Percentiles rank a stretch among this genome's conserved stretches.
Evolutionary conservation across 2,888 invertebrate genomes (phyloP).

Genomic region (Serrognathus titanus): DNA sequence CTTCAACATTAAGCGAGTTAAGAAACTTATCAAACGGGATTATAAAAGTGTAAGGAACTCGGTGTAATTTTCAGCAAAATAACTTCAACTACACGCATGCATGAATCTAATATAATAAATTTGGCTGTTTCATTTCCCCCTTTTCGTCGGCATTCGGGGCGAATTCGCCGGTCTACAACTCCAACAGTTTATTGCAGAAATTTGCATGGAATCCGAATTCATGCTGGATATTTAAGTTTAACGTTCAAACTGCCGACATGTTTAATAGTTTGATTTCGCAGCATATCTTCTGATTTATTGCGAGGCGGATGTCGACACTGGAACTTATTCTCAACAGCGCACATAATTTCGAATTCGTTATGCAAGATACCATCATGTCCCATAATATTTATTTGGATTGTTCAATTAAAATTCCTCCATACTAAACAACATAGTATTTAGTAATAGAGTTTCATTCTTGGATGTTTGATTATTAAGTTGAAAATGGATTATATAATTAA

Average conservation of each 20-base stretch:
- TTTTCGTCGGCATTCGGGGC: slow-evolving; percentile 33
- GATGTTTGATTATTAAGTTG: no score
- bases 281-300: slow-evolving; percentile 30
- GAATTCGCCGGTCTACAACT: slow-evolving; percentile 29
- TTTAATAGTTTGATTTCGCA: slow-evolving; percentile 39
- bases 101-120: slow-evolving; percentile 37
- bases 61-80: neutral
- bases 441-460: no score
- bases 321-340: slow-evolving; percentile 4
- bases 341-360: neutral
- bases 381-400: no score
- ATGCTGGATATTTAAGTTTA: slow-evolving; percentile 39
- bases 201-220: slow-evolving; percentile 41
- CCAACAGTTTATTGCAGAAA: slow-evolving; percentile 36
- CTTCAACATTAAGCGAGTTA: no score
- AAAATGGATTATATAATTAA: no score
- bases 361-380: no score
- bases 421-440: no score
- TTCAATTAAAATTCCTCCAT: no score
- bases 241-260: slow-evolving; percentile 34
- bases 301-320: slow-evolving; percentile 15
- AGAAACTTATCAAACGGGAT: no score
- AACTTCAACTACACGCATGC: slow-evolving; percentile 32
- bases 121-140: slow-evolving; percentile 35
- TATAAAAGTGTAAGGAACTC: no score